phyloP scores from a whole-genome alignment of 2,797 vertebrate species.

The Notolepis coatsorum region DNA sequence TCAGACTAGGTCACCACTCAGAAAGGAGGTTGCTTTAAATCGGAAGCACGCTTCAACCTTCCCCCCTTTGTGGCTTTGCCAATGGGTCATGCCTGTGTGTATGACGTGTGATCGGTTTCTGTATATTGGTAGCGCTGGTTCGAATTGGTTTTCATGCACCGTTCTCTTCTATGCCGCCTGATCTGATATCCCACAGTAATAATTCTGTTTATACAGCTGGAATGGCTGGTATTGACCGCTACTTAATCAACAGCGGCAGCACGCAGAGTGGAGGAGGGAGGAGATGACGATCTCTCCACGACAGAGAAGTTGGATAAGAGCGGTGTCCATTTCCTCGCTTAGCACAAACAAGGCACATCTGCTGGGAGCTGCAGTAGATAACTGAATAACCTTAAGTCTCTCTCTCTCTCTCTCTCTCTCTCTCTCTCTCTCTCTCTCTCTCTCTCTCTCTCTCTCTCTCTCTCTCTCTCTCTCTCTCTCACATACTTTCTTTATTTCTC shows the following conservation, averaged over 20 bases:
- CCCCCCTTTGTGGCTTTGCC: slow-evolving; percentile 7
- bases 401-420: neutral
- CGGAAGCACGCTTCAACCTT: slow-evolving; percentile 40
- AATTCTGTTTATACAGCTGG: slow-evolving; percentile 35
- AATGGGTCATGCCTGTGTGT: slow-evolving; percentile 18
- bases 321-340: neutral
- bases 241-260: slow-evolving; percentile 10
- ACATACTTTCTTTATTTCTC: neutral
- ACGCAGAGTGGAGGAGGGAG: neutral
- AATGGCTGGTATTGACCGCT: slow-evolving; percentile 29
- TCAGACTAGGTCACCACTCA: slow-evolving; percentile 55
- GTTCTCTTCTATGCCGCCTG: slow-evolving; percentile 34
- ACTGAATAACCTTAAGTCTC: neutral
- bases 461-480: neutral
- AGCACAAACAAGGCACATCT: neutral
- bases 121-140: neutral
- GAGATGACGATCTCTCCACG: neutral
- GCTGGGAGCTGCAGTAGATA: neutral
- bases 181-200: slow-evolving; percentile 28
- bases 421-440: neutral
- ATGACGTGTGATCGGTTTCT: slow-evolving; percentile 7
- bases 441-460: neutral
- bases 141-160: neutral
- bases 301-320: slow-evolving; percentile 6
- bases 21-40: slow-evolving; percentile 54